A percentile compares a stretch with the other conserved stretches of the same genome.
phyloP scores from a whole-genome alignment of 2,888 invertebrate species.

The Ischnura elegans region DNA sequence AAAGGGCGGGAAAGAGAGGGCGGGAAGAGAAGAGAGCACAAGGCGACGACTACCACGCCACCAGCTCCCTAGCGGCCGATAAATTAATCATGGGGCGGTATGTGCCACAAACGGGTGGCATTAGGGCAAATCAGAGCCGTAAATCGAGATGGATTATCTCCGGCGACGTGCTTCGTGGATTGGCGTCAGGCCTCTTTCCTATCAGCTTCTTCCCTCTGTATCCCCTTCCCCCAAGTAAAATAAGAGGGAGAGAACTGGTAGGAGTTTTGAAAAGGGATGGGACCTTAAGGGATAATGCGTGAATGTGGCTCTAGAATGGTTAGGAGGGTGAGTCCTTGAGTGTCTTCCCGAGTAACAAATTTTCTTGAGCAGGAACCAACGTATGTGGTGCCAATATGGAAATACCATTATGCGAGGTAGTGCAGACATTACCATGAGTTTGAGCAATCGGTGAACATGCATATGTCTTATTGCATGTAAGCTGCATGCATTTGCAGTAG shows the following conservation, averaged over 20 bases:
- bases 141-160: conserved; percentile 68
- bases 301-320: not conserved
- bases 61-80: conserved; percentile 66
- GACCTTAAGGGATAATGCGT: not conserved
- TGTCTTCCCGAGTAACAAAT: not conserved
- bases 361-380: not conserved
- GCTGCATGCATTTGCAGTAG: no score
- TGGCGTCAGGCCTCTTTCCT: conserved; percentile 48
- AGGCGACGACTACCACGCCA: not conserved
- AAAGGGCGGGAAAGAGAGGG: not conserved
- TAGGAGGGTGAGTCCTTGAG: not conserved
- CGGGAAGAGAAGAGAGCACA: not conserved
- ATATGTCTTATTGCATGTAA: no score
- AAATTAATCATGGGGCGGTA: conserved; percentile 68
- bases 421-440: no score
- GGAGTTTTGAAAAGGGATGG: not conserved
- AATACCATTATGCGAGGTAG: no score
- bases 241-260: not conserved
- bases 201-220: not conserved
- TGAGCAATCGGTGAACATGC: no score
- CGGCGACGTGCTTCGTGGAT: conserved; percentile 40
- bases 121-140: conserved; percentile 68
- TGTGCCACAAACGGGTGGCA: conserved; percentile 68
- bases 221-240: not conserved
- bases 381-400: no score